A percentile compares a stretch with the other conserved stretches of the same genome.
Evolutionary conservation across 2,797 vertebrate species (phyloP).

Genomic region (Prionace glauca): DNA sequence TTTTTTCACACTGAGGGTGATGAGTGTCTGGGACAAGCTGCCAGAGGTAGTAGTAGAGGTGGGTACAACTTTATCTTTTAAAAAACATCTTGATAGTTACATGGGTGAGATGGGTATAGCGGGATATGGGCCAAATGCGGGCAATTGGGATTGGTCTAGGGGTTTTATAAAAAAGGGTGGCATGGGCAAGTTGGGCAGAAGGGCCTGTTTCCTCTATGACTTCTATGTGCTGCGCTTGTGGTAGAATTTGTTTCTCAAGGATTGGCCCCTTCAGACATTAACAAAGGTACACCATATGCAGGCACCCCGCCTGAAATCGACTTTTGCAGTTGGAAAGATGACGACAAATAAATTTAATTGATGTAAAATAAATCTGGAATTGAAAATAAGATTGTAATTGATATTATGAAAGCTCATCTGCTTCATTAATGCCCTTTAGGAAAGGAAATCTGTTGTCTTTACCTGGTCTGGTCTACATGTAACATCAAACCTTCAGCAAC

Average conservation of each 20-base stretch:
- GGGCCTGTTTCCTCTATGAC: too few species aligned
- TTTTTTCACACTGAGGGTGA: too few species aligned
- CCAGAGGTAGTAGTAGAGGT: too few species aligned
- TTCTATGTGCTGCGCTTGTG: background rate
- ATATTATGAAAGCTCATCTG: background rate
- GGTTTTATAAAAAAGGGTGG: too few species aligned
- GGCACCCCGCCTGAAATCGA: background rate
- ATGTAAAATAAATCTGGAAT: background rate
- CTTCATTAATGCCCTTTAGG: background rate
- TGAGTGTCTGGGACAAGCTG: too few species aligned
- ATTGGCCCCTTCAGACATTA: background rate
- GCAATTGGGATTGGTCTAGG: too few species aligned
- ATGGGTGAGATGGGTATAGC: too few species aligned
- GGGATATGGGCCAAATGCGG: too few species aligned
- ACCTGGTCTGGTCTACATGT: background rate
- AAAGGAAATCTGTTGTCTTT: background rate
- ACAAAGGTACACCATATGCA: background rate
- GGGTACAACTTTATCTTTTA: too few species aligned
- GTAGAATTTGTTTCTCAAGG: background rate
- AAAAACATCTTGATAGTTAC: too few species aligned
- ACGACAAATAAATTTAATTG: background rate
- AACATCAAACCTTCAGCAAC: background rate
- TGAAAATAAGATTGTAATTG: background rate
- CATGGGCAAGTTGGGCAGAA: too few species aligned
- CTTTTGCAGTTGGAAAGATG: background rate